These are phyloP conservation scores for Phrynocephalus versicolor DNA, from an alignment of 2,113 vertebrate genomes.

Conservation along the genomic window DNA sequence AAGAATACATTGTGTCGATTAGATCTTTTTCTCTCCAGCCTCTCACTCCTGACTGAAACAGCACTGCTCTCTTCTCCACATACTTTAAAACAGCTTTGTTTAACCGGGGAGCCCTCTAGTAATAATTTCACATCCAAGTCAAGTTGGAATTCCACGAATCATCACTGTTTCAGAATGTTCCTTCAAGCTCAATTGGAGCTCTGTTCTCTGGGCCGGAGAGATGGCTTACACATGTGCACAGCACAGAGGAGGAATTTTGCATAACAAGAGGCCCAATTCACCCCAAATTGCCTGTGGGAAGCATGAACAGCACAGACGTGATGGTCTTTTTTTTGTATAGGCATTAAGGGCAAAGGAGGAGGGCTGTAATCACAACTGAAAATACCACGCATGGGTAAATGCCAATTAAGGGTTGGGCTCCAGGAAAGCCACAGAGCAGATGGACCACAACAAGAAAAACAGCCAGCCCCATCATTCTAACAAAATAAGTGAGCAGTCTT, in stretches of 20 bases:
- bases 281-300: constrained; percentile 63
- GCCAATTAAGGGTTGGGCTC: constrained; percentile 3
- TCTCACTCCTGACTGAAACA: background rate
- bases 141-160: constrained; percentile 71
- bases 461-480: constrained; percentile 7
- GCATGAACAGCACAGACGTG: constrained; percentile 41
- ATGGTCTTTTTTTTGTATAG: constrained; percentile 36
- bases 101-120: constrained; percentile 58
- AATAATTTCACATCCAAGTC: constrained; percentile 67
- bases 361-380: constrained; percentile 39
- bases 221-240: constrained; percentile 71
- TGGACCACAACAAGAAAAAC: constrained; percentile 8
- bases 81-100: constrained; percentile 48
- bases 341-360: constrained; percentile 53
- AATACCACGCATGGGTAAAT: constrained; percentile 29
- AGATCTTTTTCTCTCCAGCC: background rate
- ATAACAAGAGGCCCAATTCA: constrained; percentile 71
- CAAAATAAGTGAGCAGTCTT: constrained; percentile 41
- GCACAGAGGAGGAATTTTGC: constrained; percentile 54
- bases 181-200: constrained; percentile 71
- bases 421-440: constrained; percentile 5
- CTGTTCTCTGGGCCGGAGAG: constrained; percentile 70
- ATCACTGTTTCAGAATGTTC: constrained; percentile 73
- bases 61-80: constrained; percentile 5
- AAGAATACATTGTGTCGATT: too few relatives aligned